phyloP scores from a whole-genome alignment of 2,888 invertebrate genomes.

The Parasteatoda lunata region DNA sequence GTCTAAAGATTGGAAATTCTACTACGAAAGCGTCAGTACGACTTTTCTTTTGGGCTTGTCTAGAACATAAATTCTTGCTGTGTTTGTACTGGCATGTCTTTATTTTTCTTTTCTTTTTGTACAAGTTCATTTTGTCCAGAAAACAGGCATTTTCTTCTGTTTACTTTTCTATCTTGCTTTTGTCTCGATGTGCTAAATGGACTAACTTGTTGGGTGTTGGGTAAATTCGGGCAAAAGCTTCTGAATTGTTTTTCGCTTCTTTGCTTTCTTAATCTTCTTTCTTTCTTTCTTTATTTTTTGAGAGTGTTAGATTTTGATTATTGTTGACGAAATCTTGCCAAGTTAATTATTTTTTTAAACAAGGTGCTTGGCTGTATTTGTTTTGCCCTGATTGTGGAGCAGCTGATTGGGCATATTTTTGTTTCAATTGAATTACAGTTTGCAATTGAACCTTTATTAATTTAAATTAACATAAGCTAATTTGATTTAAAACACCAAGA shows the following conservation, averaged over 20 bases:
- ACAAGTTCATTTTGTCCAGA: slow-evolving; percentile 11
- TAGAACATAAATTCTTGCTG: slow-evolving; percentile 25
- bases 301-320: too few species aligned
- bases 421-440: neutral
- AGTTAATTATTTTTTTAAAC: too few species aligned
- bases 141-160: neutral
- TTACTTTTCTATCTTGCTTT: too few species aligned
- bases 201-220: too few species aligned
- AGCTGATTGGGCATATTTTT: neutral
- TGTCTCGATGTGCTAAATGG: too few species aligned
- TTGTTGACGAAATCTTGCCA: too few species aligned
- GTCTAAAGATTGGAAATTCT: too few species aligned
- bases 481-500: too few species aligned
- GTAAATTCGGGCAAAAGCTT: neutral
- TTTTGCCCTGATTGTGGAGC: neutral
- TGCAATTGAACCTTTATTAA: too few species aligned
- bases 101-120: neutral
- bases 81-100: slow-evolving; percentile 9
- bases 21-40: slow-evolving; percentile 11
- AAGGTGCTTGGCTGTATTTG: too few species aligned
- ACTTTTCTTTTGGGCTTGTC: slow-evolving; percentile 16
- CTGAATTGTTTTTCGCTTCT: neutral
- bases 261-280: neutral
- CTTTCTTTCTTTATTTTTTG: too few species aligned
- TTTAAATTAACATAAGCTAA: too few species aligned